Conservation (phyloP, 2,888 invertebrate species). For the Drosophila fulvimacula region DNA sequence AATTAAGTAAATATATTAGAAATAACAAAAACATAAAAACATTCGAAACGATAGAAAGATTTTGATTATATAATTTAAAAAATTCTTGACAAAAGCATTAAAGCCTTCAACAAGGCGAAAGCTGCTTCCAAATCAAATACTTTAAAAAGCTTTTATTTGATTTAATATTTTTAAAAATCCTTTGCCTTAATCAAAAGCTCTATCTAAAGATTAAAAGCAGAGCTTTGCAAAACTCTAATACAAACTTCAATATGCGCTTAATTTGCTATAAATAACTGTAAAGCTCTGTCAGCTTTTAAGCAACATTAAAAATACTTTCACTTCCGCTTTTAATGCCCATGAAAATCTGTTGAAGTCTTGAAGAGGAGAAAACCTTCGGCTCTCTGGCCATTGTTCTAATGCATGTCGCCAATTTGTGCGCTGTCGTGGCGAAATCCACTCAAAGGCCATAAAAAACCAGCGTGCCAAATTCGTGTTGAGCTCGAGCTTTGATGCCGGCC, state of each 20-base stretch:
- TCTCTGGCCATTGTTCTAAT: slow-evolving; percentile 43
- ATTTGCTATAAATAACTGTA: background rate
- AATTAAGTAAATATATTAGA: no score
- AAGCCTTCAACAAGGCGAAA: no score
- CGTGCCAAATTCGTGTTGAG: slow-evolving; percentile 67
- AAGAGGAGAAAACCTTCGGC: slow-evolving; percentile 9
- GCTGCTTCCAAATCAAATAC: no score
- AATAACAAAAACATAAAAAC: no score
- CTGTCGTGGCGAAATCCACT: slow-evolving; percentile 58
- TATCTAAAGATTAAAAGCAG: background rate
- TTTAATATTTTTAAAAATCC: no score
- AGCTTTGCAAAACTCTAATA: background rate
- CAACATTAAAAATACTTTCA: slow-evolving; percentile 8
- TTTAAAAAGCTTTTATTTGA: no score
- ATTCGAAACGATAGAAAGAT: no score
- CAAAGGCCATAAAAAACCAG: slow-evolving; percentile 60
- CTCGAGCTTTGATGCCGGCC: slow-evolving; percentile 29
- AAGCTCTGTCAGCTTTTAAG: background rate
- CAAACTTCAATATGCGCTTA: background rate
- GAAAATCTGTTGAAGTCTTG: slow-evolving; percentile 10
- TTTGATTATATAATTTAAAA: no score
- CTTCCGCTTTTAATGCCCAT: slow-evolving; percentile 5
- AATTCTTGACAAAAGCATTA: no score
- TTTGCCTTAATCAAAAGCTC: background rate
- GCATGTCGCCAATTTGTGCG: slow-evolving; percentile 56